Evolutionary conservation across 2,888 invertebrate species (phyloP).

Genomic region (Polydrusus pterygomalis): DNA sequence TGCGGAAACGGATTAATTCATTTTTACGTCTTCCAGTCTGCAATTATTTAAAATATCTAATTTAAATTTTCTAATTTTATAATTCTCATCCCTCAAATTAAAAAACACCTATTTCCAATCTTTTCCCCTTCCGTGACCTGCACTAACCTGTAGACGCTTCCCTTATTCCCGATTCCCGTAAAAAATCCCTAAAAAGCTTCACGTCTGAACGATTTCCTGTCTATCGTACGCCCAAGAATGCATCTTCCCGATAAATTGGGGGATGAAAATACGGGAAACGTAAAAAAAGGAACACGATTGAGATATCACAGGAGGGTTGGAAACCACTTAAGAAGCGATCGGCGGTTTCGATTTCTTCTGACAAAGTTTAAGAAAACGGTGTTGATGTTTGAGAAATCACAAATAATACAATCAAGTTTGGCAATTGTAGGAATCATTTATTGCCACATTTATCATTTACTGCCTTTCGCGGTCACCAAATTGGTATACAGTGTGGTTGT

Average conservation of each 20-base stretch:
- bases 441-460: no score
- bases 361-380: no score
- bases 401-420: no score
- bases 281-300: conserved; percentile 41
- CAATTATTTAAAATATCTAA: no score
- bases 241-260: conserved; percentile 52
- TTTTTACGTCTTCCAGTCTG: no score
- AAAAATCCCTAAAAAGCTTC: conserved; percentile 47
- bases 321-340: conserved; percentile 41
- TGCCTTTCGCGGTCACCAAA: no score
- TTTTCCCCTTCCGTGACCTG: conserved; percentile 44
- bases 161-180: conserved; percentile 40
- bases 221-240: conserved; percentile 56
- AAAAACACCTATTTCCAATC: conserved; percentile 22
- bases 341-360: background rate
- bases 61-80: no score
- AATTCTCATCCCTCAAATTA: background rate
- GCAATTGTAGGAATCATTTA: no score
- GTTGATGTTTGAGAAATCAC: no score
- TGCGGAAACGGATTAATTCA: no score
- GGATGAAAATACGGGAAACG: conserved; percentile 30
- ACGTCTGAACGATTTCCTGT: conserved; percentile 57
- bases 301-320: conserved; percentile 34
- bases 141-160: conserved; percentile 54
- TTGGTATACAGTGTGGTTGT: no score